Conservation (phyloP, 30 jellyfish, hydroid and myxozoan species). For the Chrysaora quinquecirrha region DNA sequence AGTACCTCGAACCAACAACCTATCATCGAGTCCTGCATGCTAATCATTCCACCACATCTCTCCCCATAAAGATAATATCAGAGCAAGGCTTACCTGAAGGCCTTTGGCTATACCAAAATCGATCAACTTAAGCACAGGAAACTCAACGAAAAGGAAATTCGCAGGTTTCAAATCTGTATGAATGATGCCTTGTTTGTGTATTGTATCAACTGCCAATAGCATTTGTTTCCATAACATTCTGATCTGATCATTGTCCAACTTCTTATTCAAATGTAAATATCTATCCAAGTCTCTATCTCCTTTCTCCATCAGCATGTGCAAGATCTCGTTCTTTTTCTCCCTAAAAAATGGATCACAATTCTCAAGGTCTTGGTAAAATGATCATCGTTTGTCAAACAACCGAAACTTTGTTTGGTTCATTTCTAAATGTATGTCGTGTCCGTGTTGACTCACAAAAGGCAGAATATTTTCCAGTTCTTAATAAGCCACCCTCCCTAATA, state of each 20-base stretch:
- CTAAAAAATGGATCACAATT: no score
- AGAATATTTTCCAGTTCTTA: no score
- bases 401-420: no score
- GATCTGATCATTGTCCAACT: constrained; percentile 38
- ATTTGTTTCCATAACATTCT: constrained; percentile 82
- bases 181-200: constrained; percentile 83
- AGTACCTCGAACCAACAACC: no score
- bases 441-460: no score
- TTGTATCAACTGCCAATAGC: constrained; percentile 83
- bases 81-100: constrained; percentile 73
- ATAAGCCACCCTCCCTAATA: no score
- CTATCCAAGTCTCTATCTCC: constrained; percentile 88
- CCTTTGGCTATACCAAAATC: constrained; percentile 97
- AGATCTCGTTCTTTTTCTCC: constrained; percentile 66
- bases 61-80: no score
- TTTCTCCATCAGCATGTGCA: constrained; percentile 91
- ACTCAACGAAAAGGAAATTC: constrained; percentile 89
- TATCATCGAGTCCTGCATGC: no score
- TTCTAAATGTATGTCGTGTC: no score
- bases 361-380: no score
- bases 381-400: no score
- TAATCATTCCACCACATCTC: no score
- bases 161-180: constrained; percentile 97
- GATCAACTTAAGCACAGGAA: constrained; percentile 78
- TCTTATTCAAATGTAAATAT: constrained; percentile 41